A percentile compares a stretch with the other conserved stretches of the same genome.
Conservation (phyloP, 2,797 vertebrate species). For the Champsocephalus esox region DNA sequence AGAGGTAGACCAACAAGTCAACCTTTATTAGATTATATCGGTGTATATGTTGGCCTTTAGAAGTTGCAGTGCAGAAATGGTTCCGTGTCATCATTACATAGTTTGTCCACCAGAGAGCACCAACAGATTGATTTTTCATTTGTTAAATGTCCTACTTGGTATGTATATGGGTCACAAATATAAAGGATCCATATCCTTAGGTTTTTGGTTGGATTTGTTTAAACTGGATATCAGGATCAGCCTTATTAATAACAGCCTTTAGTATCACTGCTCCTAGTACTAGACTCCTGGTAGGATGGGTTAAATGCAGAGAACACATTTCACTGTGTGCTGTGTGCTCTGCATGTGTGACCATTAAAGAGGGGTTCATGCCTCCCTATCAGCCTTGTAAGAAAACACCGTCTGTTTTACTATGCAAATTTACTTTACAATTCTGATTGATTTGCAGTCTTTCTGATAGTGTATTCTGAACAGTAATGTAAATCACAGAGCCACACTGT, state of each 20-base stretch:
- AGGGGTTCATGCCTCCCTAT: no score
- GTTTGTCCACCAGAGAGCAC: constrained; percentile 18
- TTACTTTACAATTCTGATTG: neutral
- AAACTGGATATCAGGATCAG: neutral
- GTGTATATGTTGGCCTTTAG: neutral
- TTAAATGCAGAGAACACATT: no score
- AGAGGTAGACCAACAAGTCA: neutral
- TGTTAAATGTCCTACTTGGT: neutral
- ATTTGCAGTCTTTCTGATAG: constrained; percentile 2
- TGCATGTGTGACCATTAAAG: no score
- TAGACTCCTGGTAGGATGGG: no score
- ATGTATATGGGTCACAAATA: neutral
- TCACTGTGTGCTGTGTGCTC: no score
- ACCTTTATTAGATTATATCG: neutral
- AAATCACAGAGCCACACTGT: neutral
- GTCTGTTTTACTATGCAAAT: no score
- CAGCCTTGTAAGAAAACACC: no score
- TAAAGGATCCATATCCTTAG: neutral
- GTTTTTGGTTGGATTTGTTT: neutral
- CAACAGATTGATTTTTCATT: neutral
- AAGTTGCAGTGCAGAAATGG: neutral
- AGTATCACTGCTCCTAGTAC: no score
- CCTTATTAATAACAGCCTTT: neutral
- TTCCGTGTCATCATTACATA: neutral
- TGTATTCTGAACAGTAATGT: neutral